Evolutionary conservation across 1,140 invertebrate species (phyloP).

Genomic region (Phymastichus coffea): DNA sequence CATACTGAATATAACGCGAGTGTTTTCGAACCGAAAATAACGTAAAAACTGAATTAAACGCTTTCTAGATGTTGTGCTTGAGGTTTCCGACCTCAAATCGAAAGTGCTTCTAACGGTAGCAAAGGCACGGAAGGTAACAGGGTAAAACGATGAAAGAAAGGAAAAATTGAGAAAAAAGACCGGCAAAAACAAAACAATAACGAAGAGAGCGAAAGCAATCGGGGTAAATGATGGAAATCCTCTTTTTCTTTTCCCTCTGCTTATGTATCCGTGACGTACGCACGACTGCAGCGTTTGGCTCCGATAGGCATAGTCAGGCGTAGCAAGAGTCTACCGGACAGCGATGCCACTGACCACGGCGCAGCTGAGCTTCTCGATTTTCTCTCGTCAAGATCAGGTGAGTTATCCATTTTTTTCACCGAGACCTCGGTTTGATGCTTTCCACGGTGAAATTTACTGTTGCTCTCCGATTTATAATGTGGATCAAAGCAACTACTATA

Average conservation of each 20-base stretch:
- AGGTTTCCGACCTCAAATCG: too few relatives aligned
- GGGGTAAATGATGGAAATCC: slow-evolving; percentile 5
- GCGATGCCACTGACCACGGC: slow-evolving; percentile 41
- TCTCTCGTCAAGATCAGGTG: slow-evolving; percentile 46
- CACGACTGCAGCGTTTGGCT: slow-evolving; percentile 38
- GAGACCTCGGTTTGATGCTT: too few relatives aligned
- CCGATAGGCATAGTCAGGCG: slow-evolving; percentile 46
- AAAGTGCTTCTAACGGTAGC: too few relatives aligned
- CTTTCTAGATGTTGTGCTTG: too few relatives aligned
- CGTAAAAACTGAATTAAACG: too few relatives aligned
- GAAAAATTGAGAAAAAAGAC: too few relatives aligned
- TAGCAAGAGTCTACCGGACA: slow-evolving; percentile 47
- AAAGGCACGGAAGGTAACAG: neutral
- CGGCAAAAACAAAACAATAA: too few relatives aligned
- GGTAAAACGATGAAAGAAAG: neutral
- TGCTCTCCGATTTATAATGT: too few relatives aligned
- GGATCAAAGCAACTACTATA: too few relatives aligned
- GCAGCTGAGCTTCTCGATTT: slow-evolving; percentile 43
- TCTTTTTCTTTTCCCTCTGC: slow-evolving; percentile 24
- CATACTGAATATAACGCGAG: too few relatives aligned
- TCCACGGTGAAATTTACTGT: too few relatives aligned
- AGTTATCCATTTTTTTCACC: neutral
- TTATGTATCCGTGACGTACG: slow-evolving; percentile 16
- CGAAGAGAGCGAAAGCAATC: neutral
- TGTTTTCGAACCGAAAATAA: too few relatives aligned